A percentile compares a stretch with the other conserved stretches of the same genome.
Conservation (phyloP, 2,888 invertebrate genomes). For the Hypsopygia costalis region DNA sequence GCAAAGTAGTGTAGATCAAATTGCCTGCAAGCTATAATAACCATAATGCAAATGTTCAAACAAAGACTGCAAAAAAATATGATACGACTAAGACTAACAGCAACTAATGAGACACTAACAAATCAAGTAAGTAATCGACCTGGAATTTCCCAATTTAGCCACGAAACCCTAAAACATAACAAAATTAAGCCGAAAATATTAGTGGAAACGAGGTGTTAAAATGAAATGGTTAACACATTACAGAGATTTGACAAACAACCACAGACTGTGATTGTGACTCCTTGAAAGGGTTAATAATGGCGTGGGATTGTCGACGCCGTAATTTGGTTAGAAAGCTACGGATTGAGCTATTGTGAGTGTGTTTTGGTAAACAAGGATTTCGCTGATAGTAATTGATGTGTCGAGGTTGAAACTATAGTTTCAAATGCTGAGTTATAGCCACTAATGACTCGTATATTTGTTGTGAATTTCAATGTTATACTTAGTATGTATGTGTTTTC, state of each 20-base stretch:
- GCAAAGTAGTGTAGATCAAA: too few species aligned
- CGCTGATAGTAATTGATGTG: conserved; percentile 35
- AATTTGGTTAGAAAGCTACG: conserved; percentile 66
- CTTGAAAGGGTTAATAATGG: conserved; percentile 77
- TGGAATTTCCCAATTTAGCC: too few species aligned
- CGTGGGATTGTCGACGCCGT: conserved; percentile 59
- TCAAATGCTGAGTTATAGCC: background rate
- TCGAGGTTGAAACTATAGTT: conserved; percentile 1
- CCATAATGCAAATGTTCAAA: too few species aligned
- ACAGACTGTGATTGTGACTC: conserved; percentile 73
- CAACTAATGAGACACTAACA: too few species aligned
- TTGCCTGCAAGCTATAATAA: too few species aligned
- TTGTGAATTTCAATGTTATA: too few species aligned
- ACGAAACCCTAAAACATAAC: conserved; percentile 31
- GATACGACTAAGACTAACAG: too few species aligned
- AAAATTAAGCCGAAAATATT: conserved; percentile 51
- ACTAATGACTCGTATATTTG: too few species aligned
- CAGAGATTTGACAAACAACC: conserved; percentile 65
- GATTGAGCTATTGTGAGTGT: conserved; percentile 69
- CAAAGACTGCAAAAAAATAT: too few species aligned
- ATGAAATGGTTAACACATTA: conserved; percentile 46
- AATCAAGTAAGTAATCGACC: too few species aligned
- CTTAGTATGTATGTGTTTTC: too few species aligned
- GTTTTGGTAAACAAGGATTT: conserved; percentile 33
- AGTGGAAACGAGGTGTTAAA: conserved; percentile 32